These are phyloP conservation scores for Sipha flava DNA, from an alignment of 1,140 invertebrate genomes.

Conservation along the genomic window DNA sequence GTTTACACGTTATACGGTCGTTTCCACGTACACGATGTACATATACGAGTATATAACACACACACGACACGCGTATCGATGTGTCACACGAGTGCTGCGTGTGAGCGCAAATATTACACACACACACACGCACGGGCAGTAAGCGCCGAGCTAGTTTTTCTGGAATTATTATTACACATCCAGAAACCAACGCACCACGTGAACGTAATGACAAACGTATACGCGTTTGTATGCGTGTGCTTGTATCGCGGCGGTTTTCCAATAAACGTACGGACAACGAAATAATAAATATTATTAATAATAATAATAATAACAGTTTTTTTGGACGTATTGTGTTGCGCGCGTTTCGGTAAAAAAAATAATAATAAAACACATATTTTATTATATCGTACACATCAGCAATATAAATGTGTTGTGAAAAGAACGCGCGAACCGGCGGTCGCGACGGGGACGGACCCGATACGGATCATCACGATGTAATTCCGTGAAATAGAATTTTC, in stretches of 20 bases:
- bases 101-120: too few relatives aligned
- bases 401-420: neutral
- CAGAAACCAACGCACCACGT: too few relatives aligned
- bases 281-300: too few relatives aligned
- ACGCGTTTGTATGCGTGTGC: too few relatives aligned
- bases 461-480: conserved; percentile 30
- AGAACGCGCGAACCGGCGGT: neutral
- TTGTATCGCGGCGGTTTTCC: neutral
- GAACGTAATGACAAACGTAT: neutral
- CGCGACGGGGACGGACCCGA: conserved; percentile 1
- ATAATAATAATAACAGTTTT: neutral
- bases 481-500: conserved; percentile 32
- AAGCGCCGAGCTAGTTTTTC: neutral
- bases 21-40: too few relatives aligned
- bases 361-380: neutral
- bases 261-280: neutral
- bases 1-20: too few relatives aligned
- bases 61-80: too few relatives aligned
- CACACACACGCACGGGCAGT: too few relatives aligned
- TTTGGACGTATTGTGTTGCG: neutral
- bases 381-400: too few relatives aligned
- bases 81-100: too few relatives aligned
- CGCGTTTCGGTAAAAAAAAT: neutral
- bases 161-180: neutral
- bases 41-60: too few relatives aligned